Conservation (phyloP, 2,797 vertebrate species). For the Enteromius treurensis region DNA sequence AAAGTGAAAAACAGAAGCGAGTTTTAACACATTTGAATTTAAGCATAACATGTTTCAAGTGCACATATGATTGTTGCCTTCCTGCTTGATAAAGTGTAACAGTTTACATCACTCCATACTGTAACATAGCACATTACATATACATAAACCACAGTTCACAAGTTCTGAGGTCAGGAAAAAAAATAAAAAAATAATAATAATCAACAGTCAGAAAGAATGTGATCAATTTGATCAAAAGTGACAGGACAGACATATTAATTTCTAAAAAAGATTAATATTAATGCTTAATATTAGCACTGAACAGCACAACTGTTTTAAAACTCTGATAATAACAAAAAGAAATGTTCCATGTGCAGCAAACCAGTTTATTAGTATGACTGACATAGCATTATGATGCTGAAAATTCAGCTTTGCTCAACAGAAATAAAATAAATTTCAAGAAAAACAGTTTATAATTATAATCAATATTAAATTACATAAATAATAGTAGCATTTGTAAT, state of each 20-base stretch:
- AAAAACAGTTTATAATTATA: background rate
- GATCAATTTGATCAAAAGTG: background rate
- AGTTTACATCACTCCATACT: background rate
- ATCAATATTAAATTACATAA: background rate
- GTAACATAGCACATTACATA: background rate
- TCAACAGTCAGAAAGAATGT: background rate
- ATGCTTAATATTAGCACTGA: no score
- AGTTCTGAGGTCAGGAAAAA: background rate
- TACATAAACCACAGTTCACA: background rate
- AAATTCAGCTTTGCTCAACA: background rate
- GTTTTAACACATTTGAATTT: background rate
- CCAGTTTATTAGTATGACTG: background rate
- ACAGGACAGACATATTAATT: background rate
- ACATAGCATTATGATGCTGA: background rate
- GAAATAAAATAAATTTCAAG: background rate
- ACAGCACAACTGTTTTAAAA: background rate
- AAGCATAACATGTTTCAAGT: background rate
- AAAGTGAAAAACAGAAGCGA: slow-evolving; percentile 63
- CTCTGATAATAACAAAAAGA: background rate
- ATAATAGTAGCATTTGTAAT: background rate
- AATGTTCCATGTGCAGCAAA: background rate
- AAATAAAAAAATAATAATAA: no score
- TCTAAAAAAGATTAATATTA: background rate
- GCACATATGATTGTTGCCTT: background rate
- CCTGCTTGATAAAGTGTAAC: background rate